Percentiles rank a stretch among this genome's conserved stretches.
phyloP scores from a whole-genome alignment of 2,797 vertebrate species.

The Cirrhinus mrigala region DNA sequence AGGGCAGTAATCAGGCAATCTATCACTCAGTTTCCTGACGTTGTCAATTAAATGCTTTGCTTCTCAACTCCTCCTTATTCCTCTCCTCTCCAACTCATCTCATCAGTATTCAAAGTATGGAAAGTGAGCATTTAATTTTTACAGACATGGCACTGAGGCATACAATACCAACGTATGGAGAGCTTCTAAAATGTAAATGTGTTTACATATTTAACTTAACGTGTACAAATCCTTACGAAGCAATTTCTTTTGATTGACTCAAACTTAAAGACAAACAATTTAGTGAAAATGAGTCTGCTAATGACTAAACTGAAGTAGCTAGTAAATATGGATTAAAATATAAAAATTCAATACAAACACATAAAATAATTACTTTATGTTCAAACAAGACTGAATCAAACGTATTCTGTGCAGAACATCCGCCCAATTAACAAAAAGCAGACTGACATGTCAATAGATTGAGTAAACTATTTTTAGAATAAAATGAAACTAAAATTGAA shows the following conservation, averaged over 20 bases:
- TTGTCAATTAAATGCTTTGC: constrained; percentile 77
- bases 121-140: neutral
- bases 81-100: neutral
- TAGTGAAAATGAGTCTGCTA: neutral
- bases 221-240: neutral
- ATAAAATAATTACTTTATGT: neutral
- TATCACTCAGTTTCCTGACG: constrained; percentile 80
- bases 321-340: neutral
- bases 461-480: neutral
- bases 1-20: constrained; percentile 87
- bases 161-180: neutral
- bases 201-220: neutral
- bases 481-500: neutral
- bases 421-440: neutral
- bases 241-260: neutral
- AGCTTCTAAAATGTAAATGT: neutral
- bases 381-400: neutral
- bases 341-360: neutral
- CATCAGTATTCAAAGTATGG: neutral
- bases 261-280: neutral
- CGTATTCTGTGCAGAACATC: neutral
- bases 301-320: neutral
- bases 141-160: neutral
- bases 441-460: no score
- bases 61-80: constrained; percentile 38